A percentile compares a stretch with the other conserved stretches of the same genome.
Conservation (phyloP, 2,888 invertebrate genomes). For the Hecatera dysodea region DNA sequence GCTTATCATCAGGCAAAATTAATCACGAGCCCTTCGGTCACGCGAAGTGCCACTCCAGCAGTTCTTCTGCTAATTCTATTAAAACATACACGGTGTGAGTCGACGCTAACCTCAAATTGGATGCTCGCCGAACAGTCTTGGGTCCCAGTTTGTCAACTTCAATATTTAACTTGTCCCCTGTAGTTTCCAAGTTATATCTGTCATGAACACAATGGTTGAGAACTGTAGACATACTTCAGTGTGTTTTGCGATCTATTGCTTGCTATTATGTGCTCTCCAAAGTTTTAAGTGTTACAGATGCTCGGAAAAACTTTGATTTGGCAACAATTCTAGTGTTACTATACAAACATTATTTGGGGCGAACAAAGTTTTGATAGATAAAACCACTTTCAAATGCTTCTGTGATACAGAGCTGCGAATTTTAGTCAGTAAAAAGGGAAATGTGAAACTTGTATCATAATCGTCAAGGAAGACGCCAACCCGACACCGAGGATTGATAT, state of each 20-base stretch:
- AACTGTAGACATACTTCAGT: constrained; percentile 70
- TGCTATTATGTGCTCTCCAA: constrained; percentile 63
- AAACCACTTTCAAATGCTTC: constrained; percentile 7
- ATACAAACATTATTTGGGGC: constrained; percentile 5
- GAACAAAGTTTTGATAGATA: constrained; percentile 25
- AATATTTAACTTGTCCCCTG: constrained; percentile 84
- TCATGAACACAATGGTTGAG: constrained; percentile 78
- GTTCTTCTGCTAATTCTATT: constrained; percentile 73
- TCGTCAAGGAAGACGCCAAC: constrained; percentile 6
- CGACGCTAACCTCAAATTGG: constrained; percentile 74
- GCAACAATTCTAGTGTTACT: constrained; percentile 33
- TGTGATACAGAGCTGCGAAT: neutral
- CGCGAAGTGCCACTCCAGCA: no score
- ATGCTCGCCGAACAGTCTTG: constrained; percentile 73
- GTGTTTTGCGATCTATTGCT: constrained; percentile 71
- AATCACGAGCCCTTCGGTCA: no score
- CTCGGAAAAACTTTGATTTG: constrained; percentile 61
- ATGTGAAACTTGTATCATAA: constrained; percentile 19
- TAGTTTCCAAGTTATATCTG: constrained; percentile 78
- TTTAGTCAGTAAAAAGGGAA: constrained; percentile 17
- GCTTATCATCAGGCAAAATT: no score
- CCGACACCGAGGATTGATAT: constrained; percentile 14
- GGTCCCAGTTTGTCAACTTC: constrained; percentile 82
- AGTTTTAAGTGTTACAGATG: constrained; percentile 66
- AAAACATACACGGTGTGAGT: constrained; percentile 68